A percentile compares a stretch with the other conserved stretches of the same genome.
phyloP scores from a whole-genome alignment of 2,113 vertebrate genomes.

The Halcyon malimbica region DNA sequence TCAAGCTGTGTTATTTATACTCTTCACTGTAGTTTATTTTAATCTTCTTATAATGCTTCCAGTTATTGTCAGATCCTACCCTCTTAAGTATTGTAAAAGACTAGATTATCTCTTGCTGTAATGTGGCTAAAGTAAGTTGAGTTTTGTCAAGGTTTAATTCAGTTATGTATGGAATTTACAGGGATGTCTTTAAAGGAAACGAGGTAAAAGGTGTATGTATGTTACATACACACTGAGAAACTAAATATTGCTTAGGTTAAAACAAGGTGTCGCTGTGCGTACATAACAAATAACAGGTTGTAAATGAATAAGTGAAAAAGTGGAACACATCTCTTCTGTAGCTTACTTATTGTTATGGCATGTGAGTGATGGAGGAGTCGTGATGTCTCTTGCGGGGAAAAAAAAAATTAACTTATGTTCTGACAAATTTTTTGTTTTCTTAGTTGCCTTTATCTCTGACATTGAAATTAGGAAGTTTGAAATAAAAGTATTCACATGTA shows the following conservation, averaged over 20 bases:
- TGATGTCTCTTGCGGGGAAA: not conserved
- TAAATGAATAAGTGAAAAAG: not conserved
- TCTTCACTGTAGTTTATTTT: not conserved
- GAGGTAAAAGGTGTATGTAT: not conserved
- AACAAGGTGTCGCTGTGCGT: not conserved
- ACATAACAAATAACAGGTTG: not conserved
- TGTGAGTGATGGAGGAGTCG: not conserved
- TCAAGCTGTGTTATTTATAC: not conserved
- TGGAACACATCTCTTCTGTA: not conserved
- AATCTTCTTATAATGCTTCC: not conserved
- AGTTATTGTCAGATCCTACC: not conserved
- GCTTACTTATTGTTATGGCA: not conserved
- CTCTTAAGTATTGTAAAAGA: not conserved
- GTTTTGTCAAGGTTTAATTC: not conserved
- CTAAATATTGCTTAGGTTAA: not conserved
- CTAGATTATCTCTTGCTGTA: not conserved
- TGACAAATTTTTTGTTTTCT: not conserved
- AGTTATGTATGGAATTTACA: not conserved
- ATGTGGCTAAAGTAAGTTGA: not conserved
- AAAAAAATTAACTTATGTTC: not conserved
- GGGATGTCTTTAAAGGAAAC: not conserved
- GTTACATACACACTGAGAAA: not conserved
- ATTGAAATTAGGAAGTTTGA: not conserved
- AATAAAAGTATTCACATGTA: not conserved
- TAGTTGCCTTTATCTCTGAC: not conserved